These are phyloP conservation scores for Hafferia zeledoni DNA, from an alignment of 2,797 vertebrate species.

Conservation along the genomic window DNA sequence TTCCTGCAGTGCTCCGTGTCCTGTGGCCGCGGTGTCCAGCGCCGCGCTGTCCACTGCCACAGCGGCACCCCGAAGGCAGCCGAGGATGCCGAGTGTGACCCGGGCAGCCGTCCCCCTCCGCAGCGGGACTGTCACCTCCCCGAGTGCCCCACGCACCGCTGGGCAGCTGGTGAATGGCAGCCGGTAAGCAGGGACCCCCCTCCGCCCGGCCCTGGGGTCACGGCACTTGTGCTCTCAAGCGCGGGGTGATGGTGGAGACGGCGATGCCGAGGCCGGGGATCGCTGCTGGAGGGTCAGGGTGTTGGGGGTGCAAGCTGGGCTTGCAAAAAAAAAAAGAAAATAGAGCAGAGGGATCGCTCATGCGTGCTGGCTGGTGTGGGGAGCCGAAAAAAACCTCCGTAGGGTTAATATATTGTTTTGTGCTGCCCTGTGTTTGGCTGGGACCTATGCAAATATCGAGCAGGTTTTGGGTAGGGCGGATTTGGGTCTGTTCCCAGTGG, in stretches of 20 bases:
- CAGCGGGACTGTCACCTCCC: conserved; percentile 82
- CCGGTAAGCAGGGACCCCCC: conserved; percentile 77
- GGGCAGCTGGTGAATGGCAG: conserved; percentile 89
- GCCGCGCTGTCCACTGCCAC: conserved; percentile 84
- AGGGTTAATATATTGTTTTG: background rate
- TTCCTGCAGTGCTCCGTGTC: conserved; percentile 86
- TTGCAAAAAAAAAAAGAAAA: background rate
- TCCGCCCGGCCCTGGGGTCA: background rate
- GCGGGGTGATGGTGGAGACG: background rate
- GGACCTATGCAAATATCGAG: conserved; percentile 1
- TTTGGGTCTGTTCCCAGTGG: background rate
- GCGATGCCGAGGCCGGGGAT: background rate
- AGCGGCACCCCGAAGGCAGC: conserved; percentile 64
- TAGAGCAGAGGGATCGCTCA: rapidly evolving
- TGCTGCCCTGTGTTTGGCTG: conserved; percentile 21
- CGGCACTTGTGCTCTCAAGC: conserved; percentile 43
- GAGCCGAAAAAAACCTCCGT: background rate
- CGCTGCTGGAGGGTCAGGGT: conserved; percentile 10
- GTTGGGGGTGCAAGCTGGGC: background rate
- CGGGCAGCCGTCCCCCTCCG: conserved; percentile 73
- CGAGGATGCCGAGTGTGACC: conserved; percentile 79
- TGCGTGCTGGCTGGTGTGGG: background rate
- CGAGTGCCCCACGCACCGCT: conserved; percentile 81
- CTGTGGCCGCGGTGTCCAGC: conserved; percentile 86
- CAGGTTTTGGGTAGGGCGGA: background rate